phyloP scores from a whole-genome alignment of 2,888 invertebrate genomes.

The Drosophila aldrichi region DNA sequence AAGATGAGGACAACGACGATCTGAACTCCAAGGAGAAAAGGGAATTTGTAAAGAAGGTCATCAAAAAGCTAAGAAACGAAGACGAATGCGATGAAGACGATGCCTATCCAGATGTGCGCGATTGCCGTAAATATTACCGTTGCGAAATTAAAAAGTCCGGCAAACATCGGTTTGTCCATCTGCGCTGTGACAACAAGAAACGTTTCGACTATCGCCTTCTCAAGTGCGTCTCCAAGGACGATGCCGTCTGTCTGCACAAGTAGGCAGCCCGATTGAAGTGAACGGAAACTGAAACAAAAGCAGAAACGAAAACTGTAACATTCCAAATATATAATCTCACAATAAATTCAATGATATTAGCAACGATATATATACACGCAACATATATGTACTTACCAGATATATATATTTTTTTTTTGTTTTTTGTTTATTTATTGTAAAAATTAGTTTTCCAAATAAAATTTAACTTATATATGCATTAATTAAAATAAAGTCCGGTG shows the following conservation, averaged over 20 bases:
- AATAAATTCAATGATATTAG: slow-evolving; percentile 63
- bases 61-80: slow-evolving; percentile 68
- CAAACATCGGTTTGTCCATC: slow-evolving; percentile 68
- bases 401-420: slow-evolving; percentile 35
- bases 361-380: slow-evolving; percentile 48
- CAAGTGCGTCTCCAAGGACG: slow-evolving; percentile 63
- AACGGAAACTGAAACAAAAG: slow-evolving; percentile 18
- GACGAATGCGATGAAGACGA: slow-evolving; percentile 75
- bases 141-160: slow-evolving; percentile 72
- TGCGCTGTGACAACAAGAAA: slow-evolving; percentile 70
- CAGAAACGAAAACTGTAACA: slow-evolving; percentile 26
- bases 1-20: slow-evolving; percentile 48
- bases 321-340: slow-evolving; percentile 43
- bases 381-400: slow-evolving; percentile 11
- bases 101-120: slow-evolving; percentile 69
- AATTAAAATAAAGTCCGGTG: slow-evolving; percentile 36
- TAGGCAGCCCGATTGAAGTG: slow-evolving; percentile 18
- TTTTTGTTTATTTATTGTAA: slow-evolving; percentile 59
- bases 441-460: slow-evolving; percentile 46
- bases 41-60: slow-evolving; percentile 64
- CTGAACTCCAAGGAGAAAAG: slow-evolving; percentile 64
- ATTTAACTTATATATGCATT: slow-evolving; percentile 40
- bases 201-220: slow-evolving; percentile 68
- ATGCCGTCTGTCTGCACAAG: slow-evolving; percentile 63
- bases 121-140: slow-evolving; percentile 79